Percentiles rank a stretch among this genome's conserved stretches.
Evolutionary conservation across 1,140 invertebrate genomes (phyloP).

Genomic region (Drosophila burlai): DNA sequence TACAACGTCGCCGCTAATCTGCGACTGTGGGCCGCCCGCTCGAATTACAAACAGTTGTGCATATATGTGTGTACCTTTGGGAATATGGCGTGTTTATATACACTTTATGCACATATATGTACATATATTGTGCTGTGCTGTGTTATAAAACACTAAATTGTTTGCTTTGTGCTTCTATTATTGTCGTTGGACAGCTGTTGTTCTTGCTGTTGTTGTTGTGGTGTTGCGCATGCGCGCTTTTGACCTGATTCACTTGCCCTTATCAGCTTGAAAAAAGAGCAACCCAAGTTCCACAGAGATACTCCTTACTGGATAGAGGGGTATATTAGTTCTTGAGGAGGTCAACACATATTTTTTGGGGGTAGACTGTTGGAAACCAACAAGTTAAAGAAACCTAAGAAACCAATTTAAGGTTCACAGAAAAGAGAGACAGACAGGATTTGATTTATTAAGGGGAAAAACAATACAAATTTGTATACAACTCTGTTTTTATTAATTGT

Average conservation of each 20-base stretch:
- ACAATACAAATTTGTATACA: too few species aligned
- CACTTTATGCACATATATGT: slow-evolving; percentile 9
- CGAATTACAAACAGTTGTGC: slow-evolving; percentile 37
- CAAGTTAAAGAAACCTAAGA: too few species aligned
- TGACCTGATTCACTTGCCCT: slow-evolving; percentile 70
- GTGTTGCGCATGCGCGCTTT: slow-evolving; percentile 74
- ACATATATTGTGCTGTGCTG: background rate
- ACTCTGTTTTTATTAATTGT: too few species aligned
- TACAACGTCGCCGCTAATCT: slow-evolving; percentile 42
- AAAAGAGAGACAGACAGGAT: background rate
- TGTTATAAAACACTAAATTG: slow-evolving; percentile 28
- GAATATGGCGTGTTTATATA: slow-evolving; percentile 15
- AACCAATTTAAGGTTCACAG: background rate
- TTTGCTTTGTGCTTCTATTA: slow-evolving; percentile 17
- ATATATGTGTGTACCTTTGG: slow-evolving; percentile 3
- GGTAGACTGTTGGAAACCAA: too few species aligned
- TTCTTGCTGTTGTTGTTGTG: slow-evolving; percentile 18
- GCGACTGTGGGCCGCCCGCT: slow-evolving; percentile 21
- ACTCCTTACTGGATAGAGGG: background rate
- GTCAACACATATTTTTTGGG: too few species aligned
- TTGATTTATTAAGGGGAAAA: background rate
- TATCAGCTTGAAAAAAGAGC: slow-evolving; percentile 51
- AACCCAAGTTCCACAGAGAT: slow-evolving; percentile 4
- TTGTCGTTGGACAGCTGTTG: slow-evolving; percentile 17
- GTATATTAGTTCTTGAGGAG: background rate